These are phyloP conservation scores for Blomia tropicalis DNA, from an alignment of 2,888 invertebrate genomes.

Conservation along the genomic window DNA sequence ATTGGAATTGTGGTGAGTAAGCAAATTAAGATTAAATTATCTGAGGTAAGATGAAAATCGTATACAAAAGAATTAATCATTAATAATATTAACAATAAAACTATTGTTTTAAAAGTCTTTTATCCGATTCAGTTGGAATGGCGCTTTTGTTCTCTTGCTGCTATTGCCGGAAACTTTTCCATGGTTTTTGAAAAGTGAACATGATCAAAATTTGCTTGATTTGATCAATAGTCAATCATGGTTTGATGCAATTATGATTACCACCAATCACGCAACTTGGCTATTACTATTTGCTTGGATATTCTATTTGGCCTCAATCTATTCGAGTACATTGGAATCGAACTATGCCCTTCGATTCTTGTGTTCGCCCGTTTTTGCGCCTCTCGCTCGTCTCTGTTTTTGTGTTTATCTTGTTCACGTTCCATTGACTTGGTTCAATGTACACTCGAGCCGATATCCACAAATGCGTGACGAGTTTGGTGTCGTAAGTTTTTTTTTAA, in stretches of 20 bases:
- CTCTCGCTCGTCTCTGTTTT: background rate
- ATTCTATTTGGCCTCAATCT: background rate
- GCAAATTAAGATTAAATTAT: background rate
- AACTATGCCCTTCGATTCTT: background rate
- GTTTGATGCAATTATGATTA: background rate
- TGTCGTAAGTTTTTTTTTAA: background rate
- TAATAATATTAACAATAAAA: background rate
- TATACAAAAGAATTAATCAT: too few relatives aligned
- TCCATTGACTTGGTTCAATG: conserved; percentile 13
- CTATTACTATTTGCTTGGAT: background rate
- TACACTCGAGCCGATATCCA: background rate
- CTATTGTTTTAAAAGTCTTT: background rate
- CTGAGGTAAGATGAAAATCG: background rate
- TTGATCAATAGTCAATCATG: background rate
- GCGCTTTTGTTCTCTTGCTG: background rate
- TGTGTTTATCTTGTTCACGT: conserved; percentile 4
- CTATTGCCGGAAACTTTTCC: background rate
- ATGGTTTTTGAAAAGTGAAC: background rate
- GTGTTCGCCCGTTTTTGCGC: background rate
- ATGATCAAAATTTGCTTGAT: background rate
- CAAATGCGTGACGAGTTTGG: conserved; percentile 6
- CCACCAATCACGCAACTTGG: background rate
- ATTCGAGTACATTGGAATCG: background rate
- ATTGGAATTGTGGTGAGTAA: conserved; percentile 1
- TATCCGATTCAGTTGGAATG: background rate